Conservation (phyloP, 2,888 invertebrate genomes). For the Cantharis rustica region DNA sequence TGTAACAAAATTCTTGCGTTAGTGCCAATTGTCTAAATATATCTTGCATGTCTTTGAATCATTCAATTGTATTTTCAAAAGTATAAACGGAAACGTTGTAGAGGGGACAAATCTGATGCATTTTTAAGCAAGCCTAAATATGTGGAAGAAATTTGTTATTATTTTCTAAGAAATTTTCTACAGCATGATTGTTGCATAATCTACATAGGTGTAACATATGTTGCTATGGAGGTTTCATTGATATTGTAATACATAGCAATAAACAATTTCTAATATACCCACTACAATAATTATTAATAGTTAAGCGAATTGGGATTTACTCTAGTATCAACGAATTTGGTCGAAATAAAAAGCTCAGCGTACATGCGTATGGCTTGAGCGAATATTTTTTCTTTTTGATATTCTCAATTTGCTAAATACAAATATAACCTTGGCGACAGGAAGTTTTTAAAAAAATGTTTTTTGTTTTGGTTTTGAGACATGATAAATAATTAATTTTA, state of each 20-base stretch:
- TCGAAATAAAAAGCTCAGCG: not conserved
- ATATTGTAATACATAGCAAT: not conserved
- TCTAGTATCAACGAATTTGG: not conserved
- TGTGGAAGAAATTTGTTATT: not conserved
- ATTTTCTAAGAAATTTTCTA: not conserved
- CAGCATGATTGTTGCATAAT: not conserved
- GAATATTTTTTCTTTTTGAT: not conserved
- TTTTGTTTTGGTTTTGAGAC: not conserved
- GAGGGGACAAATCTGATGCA: not conserved
- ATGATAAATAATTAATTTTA: not conserved
- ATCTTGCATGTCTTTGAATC: conserved; percentile 12
- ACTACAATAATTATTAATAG: not conserved
- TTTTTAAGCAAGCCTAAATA: not conserved
- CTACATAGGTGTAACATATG: not conserved
- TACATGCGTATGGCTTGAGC: not conserved
- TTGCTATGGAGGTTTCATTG: not conserved
- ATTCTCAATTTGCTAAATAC: not conserved
- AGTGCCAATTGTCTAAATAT: conserved; percentile 35
- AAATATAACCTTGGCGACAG: not conserved
- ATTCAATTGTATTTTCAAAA: conserved; percentile 15
- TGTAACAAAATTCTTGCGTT: conserved; percentile 33
- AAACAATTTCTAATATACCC: not conserved
- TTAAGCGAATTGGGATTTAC: not conserved
- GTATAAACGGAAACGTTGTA: conserved; percentile 8
- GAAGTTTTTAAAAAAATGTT: not conserved